A percentile compares a stretch with the other conserved stretches of the same genome.
Conservation (phyloP, 2,113 vertebrate genomes). For the Morone chrysops region DNA sequence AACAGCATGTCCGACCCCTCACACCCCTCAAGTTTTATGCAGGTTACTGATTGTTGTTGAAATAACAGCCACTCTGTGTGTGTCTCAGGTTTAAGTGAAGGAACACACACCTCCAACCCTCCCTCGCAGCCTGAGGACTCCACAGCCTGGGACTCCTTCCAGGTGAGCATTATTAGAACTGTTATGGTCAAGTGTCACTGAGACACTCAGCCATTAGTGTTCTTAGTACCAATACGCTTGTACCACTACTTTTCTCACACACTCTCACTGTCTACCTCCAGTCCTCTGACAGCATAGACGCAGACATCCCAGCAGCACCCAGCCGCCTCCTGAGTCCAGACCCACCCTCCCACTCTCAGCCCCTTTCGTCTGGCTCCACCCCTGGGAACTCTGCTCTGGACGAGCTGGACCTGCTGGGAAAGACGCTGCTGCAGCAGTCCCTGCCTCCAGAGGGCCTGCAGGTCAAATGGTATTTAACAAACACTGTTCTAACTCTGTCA, state of each 20-base stretch:
- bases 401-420: conserved; percentile 95
- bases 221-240: neutral
- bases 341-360: conserved; percentile 57
- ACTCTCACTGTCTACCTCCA: conserved; percentile 62
- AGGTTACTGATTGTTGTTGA: neutral
- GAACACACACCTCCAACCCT: conserved; percentile 81
- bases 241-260: neutral
- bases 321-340: conserved; percentile 82
- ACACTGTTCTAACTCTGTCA: neutral
- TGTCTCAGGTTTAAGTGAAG: conserved; percentile 90
- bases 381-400: conserved; percentile 88
- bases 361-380: conserved; percentile 54
- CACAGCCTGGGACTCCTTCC: conserved; percentile 93
- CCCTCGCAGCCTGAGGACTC: conserved; percentile 86
- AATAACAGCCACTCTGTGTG: neutral
- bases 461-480: conserved; percentile 91
- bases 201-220: no score
- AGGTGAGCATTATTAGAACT: conserved; percentile 83
- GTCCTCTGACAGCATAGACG: conserved; percentile 91
- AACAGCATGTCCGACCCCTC: conserved; percentile 8
- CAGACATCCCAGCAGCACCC: conserved; percentile 72
- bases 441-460: conserved; percentile 94
- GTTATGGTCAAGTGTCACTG: neutral
- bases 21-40: neutral
- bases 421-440: conserved; percentile 94